phyloP scores from a whole-genome alignment of 1,140 invertebrate species.

The Tenebrio molitor region DNA sequence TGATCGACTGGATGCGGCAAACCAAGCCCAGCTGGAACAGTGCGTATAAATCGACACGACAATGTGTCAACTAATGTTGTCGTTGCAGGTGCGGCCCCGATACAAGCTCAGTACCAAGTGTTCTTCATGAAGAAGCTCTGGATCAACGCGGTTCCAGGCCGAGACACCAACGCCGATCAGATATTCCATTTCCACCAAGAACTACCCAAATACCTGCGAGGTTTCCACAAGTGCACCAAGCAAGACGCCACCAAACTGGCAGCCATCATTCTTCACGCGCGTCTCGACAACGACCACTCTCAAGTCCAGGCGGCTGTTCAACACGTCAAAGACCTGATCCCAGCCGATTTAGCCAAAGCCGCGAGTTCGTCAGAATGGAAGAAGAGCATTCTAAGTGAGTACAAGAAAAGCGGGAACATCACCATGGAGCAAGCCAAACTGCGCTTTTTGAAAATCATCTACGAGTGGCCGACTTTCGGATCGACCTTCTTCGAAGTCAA shows the following conservation, averaged over 20 bases:
- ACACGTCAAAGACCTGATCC: slow-evolving; percentile 82
- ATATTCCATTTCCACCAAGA: slow-evolving; percentile 98
- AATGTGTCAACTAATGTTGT: slow-evolving; percentile 17
- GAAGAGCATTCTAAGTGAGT: slow-evolving; percentile 77
- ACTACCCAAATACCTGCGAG: slow-evolving; percentile 91
- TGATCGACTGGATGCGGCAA: slow-evolving; percentile 88
- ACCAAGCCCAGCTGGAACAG: slow-evolving; percentile 82
- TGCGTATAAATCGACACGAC: slow-evolving; percentile 64
- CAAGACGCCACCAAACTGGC: slow-evolving; percentile 85
- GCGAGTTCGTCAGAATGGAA: slow-evolving; percentile 88
- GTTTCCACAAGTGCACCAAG: slow-evolving; percentile 86
- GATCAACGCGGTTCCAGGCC: slow-evolving; percentile 90
- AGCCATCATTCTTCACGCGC: slow-evolving; percentile 84
- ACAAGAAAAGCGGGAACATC: slow-evolving; percentile 72
- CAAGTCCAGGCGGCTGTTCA: slow-evolving; percentile 67
- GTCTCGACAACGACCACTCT: slow-evolving; percentile 78
- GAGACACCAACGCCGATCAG: slow-evolving; percentile 89
- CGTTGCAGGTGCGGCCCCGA: slow-evolving; percentile 67
- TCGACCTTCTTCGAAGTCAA: slow-evolving; percentile 97
- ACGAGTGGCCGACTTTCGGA: slow-evolving; percentile 90
- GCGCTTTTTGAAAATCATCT: slow-evolving; percentile 86
- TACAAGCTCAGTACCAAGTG: slow-evolving; percentile 91
- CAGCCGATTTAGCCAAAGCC: slow-evolving; percentile 82
- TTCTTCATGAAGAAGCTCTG: slow-evolving; percentile 98
- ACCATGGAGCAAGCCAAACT: slow-evolving; percentile 84